Evolutionary conservation across 2,113 vertebrate species (phyloP), one percentile per base, ranked within the genome.

Genomic region (Hypocryptadius cinnamomeus): DNA sequence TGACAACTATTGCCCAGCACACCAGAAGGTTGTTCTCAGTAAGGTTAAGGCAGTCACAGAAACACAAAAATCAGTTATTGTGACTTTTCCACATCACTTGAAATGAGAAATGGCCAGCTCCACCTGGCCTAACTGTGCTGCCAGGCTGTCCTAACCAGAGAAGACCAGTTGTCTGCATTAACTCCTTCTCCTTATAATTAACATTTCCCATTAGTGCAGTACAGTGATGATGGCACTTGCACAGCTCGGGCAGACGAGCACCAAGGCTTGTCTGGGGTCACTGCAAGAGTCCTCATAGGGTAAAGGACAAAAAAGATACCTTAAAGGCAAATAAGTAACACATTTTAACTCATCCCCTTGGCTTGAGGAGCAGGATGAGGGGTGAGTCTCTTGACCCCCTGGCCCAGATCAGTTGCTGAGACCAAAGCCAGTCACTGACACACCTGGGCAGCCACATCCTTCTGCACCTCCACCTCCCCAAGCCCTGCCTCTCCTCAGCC

Each of bases 221-320:
- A 28, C 0, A 45, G 54, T 3, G 10, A 47, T 10, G 50, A 25
- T 0, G 1, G 35, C 8, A 12, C 15, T 15, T 30, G 40, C 4
- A 27, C 31, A 39, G 5, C 9, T 3, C 28, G 70, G 30, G 66
- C 65, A 63, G 60, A 39, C 2, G 11, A 74, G 74, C 48, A 78
- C 1, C 0, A 65, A 53, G 48, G 3, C 8, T 64, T 20, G 6
- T 17, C 23, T 30, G 13, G 3, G 45, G 16, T 31, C 50, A 31
- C 51, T 30, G 37, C 5, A 8, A n/a, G 59, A 56, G 23, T 8
- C 0, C 0, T n/a, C 18, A 24, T 0, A 3, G 51, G 33, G 19
- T 35, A 24, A 60, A 69, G 37, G 18, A 56, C 10, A 28, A 54
- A 65, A n/a, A 9, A 15, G 10, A 25, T 8, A 22, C 10, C 45